Base-by-base conservation (phyloP, 2,888 invertebrate genomes). In the Volucella bombylans region DNA sequence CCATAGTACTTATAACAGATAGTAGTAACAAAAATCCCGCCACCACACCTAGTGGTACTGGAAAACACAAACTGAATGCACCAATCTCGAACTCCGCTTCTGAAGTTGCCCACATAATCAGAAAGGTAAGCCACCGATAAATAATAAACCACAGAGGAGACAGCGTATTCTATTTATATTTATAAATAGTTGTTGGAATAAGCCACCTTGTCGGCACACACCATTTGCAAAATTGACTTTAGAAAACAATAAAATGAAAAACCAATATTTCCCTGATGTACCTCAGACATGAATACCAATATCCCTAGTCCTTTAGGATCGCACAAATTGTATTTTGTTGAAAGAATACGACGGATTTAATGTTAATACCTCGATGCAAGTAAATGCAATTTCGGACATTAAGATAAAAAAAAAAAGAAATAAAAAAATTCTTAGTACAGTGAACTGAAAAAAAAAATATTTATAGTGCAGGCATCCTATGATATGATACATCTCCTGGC, bases 71-170 rank as follows among this genome's bases (percentile, higher is more conserved):
- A 90, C 91, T 92, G 55, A 92, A 93, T 3, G 87, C 90, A 3
- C 89, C 87, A 72, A 90, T 90, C 10, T 90, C 90, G 89, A 89
- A 88, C 54, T 91, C 90, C 6, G 94, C 94, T 83, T 93, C 94
- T 50, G 96, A 96, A 91, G 89, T 90, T 14, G 96, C 96, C 89
- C 95, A 93, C 90, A 94, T 94, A 88, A 96, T 95, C 89, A 97
- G 97, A 90, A 96, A 97, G 92, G 95, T 96, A 18, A 94, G 96
- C 89, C 96, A 96, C 92, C 94, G 96, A 93, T 97, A 81, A 43
- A 1, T n/a, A 23, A 61, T 31, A 8, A 38, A 18, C 47, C 1
- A 15, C n/a, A 47, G 14, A 43, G 11, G n/a, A n/a, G n/a, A 23
- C 67, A 65, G 50, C 14, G n/a, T 23, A 55, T 54, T n/a, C 49